These are phyloP conservation scores for Ostrea edulis DNA, from an alignment of 1,140 invertebrate species.

Conservation along the genomic window DNA sequence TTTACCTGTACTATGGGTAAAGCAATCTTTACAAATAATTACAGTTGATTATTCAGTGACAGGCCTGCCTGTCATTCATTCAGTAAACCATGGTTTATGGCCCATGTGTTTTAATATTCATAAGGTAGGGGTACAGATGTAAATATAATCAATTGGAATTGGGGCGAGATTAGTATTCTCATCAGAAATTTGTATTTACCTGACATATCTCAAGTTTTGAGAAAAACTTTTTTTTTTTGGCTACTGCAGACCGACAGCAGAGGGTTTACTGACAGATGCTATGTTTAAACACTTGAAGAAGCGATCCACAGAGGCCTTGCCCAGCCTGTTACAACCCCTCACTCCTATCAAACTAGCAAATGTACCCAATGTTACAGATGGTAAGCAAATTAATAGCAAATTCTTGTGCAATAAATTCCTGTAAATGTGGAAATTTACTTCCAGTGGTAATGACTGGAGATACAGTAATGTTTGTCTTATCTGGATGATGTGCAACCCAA, in stretches of 20 bases:
- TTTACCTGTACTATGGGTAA: background rate
- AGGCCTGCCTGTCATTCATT: background rate
- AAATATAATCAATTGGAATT: background rate
- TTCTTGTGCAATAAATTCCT: too few species aligned
- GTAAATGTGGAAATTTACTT: too few species aligned
- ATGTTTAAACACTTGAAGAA: conserved; percentile 49
- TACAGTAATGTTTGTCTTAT: too few species aligned
- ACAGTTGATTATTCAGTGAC: background rate
- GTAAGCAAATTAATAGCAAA: background rate
- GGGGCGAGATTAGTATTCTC: background rate
- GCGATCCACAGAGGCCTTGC: conserved; percentile 40
- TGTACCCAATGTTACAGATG: background rate
- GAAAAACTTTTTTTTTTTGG: too few species aligned
- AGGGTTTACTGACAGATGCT: conserved; percentile 23
- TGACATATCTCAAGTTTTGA: background rate
- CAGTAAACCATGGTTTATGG: background rate
- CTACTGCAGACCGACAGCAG: background rate
- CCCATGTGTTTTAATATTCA: background rate
- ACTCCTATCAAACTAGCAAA: conserved; percentile 32
- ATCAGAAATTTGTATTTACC: background rate
- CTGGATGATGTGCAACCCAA: too few species aligned
- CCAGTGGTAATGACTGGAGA: too few species aligned
- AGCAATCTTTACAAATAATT: background rate
- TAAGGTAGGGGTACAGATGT: background rate
- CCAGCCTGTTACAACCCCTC: conserved; percentile 33